Base-by-base conservation (phyloP, 2,888 invertebrate species). In the Entomobrya multifasciata region DNA sequence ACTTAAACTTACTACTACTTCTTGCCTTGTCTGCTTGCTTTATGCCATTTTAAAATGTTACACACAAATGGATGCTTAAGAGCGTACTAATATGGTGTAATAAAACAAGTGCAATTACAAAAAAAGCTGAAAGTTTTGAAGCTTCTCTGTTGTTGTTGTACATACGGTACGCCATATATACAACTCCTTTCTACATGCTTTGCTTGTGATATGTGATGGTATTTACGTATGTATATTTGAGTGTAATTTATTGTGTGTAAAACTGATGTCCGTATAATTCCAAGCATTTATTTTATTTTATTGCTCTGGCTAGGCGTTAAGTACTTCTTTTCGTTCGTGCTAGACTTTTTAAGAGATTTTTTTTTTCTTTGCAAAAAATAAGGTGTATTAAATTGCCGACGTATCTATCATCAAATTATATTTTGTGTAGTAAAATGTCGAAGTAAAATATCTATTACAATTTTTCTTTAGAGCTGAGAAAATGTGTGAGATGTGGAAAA, bases 221-320 rank as follows among this genome's bases (percentile, higher is more conserved):
- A 55, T 74, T 52, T 74, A 47, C 22, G 70, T 52, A 20, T 72
- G 25, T 76, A 76, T 82, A 55, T 84, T 36, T 84, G 76, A 84
- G 65, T 41, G 76, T 86, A 80, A 86, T 86, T 86, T 86, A 86
- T 80, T 80, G 79, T 60, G 74, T 80, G 86, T 80, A 80, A 80
- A 86, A 86, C 57, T 86, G 86, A 86, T 86, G 74, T 79, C 86
- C 78, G 86, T 86, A 80, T 80, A 86, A 86, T 86, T 80, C 72
- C 74, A 80, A 74, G 79, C 72, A 86, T 86, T 86, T 74, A 72
- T 82, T 78, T 84, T 84, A 62, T 84, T 84, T 77, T 84, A 84
- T 77, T 84, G 65, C 84, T 84, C 76, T 77, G 62, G 60, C 82
- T 36, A 78, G 70, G 85, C 79, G 72, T 77, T 84, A 82, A 82